Base-by-base conservation (phyloP, 2,113 vertebrate genomes). In the Misgurnus mizolepis region DNA sequence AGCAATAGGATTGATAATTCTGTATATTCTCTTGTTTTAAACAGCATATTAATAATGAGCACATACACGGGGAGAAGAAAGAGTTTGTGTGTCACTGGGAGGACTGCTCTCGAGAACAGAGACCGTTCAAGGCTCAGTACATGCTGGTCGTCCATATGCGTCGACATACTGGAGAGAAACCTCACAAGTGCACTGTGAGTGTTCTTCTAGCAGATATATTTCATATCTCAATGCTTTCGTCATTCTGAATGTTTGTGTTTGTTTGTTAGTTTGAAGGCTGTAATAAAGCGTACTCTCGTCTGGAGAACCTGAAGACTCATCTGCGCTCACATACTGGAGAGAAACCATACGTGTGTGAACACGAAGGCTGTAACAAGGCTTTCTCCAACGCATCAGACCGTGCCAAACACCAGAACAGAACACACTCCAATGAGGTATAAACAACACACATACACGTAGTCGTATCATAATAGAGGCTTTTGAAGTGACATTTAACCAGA, bases 121-220 rank as follows among this genome's bases (percentile, higher is more conserved):
- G 97, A 47, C 97, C 98, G 65, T 99, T 99, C 92, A 99, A 99
- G 87, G 98, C 98, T 7, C 98, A 99, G 91, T 99, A 99, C 88
- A 99, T 99, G 98, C 81, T 99, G 87, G 98, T 99, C 88, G 98
- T 99, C 61, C 98, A 99, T 89, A 99, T 99, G 98, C 90, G 98
- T 60, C 93, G 98, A 39, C 98, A 99, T 91, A 99, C 98, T 0
- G 98, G 97, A 5, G 96, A 99, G 91, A 99, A 99, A 65, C 98
- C 98, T 2, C 98, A 99, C 90, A 99, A 98, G 86, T 99, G 98
- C 93, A 99, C 98, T 91, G 97, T 99, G 88, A 96, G 95, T 85
- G 0, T 74, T 18, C 7, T 5, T 45, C 6, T 18, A 50, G 43
- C 27, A 34, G 27, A 2, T 34, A 34, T 34, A 34, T 34, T 34